These are phyloP conservation scores for Ophiodon elongatus DNA, from an alignment of 2,113 vertebrate species.

Conservation along the genomic window DNA sequence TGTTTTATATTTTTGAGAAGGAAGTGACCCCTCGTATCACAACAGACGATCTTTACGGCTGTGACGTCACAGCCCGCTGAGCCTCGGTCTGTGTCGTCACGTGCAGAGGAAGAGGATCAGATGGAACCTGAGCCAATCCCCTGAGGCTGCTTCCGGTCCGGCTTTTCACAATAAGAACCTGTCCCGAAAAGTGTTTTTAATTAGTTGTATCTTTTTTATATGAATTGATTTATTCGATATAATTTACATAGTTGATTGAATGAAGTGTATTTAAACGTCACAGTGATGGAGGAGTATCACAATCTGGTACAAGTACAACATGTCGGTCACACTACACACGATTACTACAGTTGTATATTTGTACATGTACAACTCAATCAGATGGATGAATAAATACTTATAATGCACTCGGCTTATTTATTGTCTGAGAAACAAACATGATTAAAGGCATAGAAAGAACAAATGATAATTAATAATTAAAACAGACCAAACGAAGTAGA, in stretches of 20 bases:
- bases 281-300: no score
- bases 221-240: no score
- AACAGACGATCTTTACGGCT: background rate
- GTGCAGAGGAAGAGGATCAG: background rate
- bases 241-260: no score
- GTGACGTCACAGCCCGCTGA: constrained; percentile 36
- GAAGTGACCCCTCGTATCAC: background rate
- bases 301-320: no score
- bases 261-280: no score
- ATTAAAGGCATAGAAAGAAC: background rate
- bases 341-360: no score
- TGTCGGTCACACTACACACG: no score
- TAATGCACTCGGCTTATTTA: no score
- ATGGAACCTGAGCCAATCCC: background rate
- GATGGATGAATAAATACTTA: no score
- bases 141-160: background rate
- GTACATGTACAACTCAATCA: no score
- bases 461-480: background rate
- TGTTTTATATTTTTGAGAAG: background rate
- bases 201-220: no score
- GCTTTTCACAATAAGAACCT: constrained; percentile 30
- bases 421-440: background rate
- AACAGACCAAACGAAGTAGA: background rate
- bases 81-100: constrained; percentile 3
- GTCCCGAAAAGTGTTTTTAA: no score